Evolutionary conservation across 1,140 invertebrate species (phyloP).

Genomic region (Formica selysi): DNA sequence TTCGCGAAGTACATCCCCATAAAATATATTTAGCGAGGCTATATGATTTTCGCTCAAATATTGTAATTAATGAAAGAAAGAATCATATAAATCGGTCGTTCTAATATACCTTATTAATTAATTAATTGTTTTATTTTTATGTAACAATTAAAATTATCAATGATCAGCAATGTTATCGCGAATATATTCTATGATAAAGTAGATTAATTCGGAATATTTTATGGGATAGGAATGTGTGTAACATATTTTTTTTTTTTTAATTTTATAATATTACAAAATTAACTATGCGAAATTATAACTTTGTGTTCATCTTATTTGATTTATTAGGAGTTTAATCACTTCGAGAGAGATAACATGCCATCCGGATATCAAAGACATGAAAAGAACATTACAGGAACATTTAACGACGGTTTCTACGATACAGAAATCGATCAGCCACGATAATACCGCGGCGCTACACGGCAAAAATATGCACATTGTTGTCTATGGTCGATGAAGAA

Average conservation of each 20-base stretch:
- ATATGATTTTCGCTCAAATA: not conserved
- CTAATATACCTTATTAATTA: not conserved
- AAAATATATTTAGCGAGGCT: not conserved
- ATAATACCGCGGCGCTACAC: constrained; percentile 52
- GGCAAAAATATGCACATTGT: constrained; percentile 61
- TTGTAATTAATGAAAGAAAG: not conserved
- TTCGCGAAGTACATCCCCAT: not conserved
- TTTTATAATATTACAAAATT: not conserved
- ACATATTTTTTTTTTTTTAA: not conserved
- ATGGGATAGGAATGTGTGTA: not conserved
- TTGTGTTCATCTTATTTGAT: not conserved
- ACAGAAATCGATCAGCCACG: constrained; percentile 55
- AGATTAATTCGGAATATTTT: not conserved
- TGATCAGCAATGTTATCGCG: not conserved
- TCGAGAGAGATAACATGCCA: not conserved
- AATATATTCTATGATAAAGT: not conserved
- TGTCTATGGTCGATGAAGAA: constrained; percentile 67
- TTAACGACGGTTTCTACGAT: constrained; percentile 25
- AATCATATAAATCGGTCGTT: not conserved
- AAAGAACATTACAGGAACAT: constrained; percentile 15
- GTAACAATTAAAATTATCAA: not conserved
- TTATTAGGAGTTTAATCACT: not conserved
- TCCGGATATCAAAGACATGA: not conserved
- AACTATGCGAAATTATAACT: not conserved
- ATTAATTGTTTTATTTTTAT: not conserved